Conservation (phyloP, 2,888 invertebrate genomes). For the Kryphioiulus occultus region DNA sequence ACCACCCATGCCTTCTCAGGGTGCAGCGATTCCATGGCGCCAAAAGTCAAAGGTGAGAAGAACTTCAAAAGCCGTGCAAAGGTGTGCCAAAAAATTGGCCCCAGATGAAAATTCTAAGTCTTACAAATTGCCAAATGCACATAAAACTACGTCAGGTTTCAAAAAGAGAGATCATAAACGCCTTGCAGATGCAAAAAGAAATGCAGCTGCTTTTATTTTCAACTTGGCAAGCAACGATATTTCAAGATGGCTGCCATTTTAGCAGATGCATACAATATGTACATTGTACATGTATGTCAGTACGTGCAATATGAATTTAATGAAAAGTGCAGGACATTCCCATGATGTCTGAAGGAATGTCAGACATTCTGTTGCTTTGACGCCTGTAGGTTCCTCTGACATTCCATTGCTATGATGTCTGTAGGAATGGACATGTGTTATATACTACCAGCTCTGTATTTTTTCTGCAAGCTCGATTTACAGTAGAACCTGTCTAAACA, state of each 20-base stretch:
- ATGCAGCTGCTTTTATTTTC: constrained; percentile 21
- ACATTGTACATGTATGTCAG: too few relatives aligned
- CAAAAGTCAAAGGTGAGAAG: constrained; percentile 47
- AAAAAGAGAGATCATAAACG: background rate
- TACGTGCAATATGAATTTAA: too few relatives aligned
- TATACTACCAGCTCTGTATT: too few relatives aligned
- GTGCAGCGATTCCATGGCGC: constrained; percentile 51
- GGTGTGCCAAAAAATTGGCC: background rate
- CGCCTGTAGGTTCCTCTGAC: too few relatives aligned
- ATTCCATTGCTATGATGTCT: too few relatives aligned
- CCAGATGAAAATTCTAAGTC: background rate
- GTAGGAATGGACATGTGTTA: too few relatives aligned
- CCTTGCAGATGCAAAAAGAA: background rate
- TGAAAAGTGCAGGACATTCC: too few relatives aligned
- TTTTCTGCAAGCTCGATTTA: too few relatives aligned
- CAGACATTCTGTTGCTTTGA: too few relatives aligned
- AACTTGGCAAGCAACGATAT: background rate
- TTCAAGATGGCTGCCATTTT: background rate
- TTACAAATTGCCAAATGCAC: background rate
- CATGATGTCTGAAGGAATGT: too few relatives aligned
- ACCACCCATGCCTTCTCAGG: constrained; percentile 51
- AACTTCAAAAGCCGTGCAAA: background rate
- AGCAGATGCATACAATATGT: background rate
- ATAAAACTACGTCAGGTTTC: background rate
- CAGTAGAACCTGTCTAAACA: too few relatives aligned